Conservation (phyloP, 1,140 invertebrate genomes). For the Acromyrmex heyeri region DNA sequence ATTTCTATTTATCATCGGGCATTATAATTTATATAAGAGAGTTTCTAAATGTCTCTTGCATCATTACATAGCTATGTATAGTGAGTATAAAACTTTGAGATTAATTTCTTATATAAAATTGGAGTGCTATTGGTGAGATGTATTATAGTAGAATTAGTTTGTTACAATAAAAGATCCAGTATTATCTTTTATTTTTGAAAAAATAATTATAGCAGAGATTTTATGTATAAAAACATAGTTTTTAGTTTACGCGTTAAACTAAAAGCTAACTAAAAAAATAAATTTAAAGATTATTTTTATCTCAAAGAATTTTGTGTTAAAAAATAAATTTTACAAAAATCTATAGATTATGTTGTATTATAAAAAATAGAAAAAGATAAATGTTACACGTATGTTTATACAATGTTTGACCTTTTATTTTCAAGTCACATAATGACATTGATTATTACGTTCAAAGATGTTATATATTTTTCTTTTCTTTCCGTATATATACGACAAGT, state of each 20-base stretch:
- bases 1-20: neutral
- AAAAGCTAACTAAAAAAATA: neutral
- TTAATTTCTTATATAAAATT: conserved; percentile 7
- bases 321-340: neutral
- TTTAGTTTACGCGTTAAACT: neutral
- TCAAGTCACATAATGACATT: conserved; percentile 6
- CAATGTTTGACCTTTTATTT: conserved; percentile 22
- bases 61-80: neutral
- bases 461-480: conserved; percentile 26
- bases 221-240: neutral
- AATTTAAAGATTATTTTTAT: neutral
- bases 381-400: neutral
- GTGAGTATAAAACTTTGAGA: neutral
- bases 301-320: neutral
- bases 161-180: neutral
- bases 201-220: neutral
- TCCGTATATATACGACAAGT: no score
- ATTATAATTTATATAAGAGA: neutral
- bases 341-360: neutral
- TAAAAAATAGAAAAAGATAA: conserved; percentile 11
- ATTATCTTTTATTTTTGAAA: neutral
- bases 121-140: neutral
- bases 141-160: neutral
- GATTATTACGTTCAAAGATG: neutral
- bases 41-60: conserved; percentile 43